These are phyloP conservation scores for Lanistes nyassanus DNA, from an alignment of 1,140 invertebrate genomes.

Conservation along the genomic window DNA sequence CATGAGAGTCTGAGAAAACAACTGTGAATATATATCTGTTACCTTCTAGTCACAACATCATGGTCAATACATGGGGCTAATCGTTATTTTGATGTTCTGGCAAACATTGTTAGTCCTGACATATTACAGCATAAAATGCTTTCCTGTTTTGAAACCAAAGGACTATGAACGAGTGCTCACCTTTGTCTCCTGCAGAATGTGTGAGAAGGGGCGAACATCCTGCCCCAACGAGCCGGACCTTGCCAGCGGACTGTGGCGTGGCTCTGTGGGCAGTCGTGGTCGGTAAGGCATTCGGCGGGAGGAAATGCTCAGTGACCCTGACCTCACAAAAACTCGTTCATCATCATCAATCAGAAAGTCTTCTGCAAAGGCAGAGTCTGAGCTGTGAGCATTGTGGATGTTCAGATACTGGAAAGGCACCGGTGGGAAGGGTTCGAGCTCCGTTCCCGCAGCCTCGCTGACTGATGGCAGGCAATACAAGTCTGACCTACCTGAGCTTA, in stretches of 20 bases:
- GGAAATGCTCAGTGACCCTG: conserved; percentile 55
- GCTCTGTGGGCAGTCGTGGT: conserved; percentile 58
- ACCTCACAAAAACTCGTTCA: conserved; percentile 59
- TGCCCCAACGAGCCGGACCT: conserved; percentile 61
- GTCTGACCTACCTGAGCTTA: conserved; percentile 70
- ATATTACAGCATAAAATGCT: no score
- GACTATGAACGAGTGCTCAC: conserved; percentile 27
- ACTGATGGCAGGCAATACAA: conserved; percentile 57
- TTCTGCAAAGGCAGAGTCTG: conserved; percentile 65
- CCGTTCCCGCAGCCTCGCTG: conserved; percentile 53
- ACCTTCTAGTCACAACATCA: no score
- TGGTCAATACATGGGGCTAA: no score
- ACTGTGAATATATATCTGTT: no score
- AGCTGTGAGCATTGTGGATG: conserved; percentile 55
- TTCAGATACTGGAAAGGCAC: conserved; percentile 61
- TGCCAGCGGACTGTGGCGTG: conserved; percentile 59
- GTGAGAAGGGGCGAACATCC: conserved; percentile 52
- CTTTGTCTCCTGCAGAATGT: conserved; percentile 43
- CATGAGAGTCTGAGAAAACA: no score
- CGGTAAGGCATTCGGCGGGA: conserved; percentile 40
- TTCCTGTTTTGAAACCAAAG: neutral
- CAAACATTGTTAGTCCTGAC: no score
- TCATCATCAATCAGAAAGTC: conserved; percentile 62
- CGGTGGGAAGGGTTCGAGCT: conserved; percentile 61
- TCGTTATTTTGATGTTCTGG: no score